Percentiles rank a stretch among this genome's conserved stretches.
phyloP scores from a whole-genome alignment of 2,113 vertebrate species.

The Mastomys natalensis region DNA sequence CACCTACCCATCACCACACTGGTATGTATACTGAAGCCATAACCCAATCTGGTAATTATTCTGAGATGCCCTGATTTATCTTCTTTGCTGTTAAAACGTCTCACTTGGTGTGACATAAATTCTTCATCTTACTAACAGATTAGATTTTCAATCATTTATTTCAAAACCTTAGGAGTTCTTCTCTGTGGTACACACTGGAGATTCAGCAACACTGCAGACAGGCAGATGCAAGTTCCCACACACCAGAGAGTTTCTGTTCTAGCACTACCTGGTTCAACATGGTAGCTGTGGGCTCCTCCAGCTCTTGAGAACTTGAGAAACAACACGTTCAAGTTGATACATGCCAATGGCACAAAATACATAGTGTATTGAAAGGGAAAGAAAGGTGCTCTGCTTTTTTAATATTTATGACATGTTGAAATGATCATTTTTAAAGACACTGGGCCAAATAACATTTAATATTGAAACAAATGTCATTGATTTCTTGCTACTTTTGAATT shows the following conservation, averaged over 20 bases:
- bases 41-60: background rate
- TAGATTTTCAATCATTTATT: background rate
- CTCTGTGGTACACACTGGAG: background rate
- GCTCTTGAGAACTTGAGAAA: background rate
- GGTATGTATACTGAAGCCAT: constrained; percentile 62
- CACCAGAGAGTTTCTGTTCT: background rate
- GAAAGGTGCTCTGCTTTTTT: background rate
- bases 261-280: background rate
- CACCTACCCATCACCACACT: constrained; percentile 56
- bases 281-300: background rate
- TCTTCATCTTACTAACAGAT: background rate
- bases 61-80: background rate
- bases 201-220: background rate
- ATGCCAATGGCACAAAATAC: background rate
- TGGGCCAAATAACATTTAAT: background rate
- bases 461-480: background rate
- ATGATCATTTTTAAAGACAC: background rate
- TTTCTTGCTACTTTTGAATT: background rate
- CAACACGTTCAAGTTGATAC: background rate
- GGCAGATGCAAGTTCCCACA: background rate
- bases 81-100: background rate
- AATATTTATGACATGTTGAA: background rate
- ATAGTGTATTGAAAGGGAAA: background rate
- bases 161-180: background rate
- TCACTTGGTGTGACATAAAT: background rate